These are phyloP conservation scores for Platysteira castanea DNA, from an alignment of 2,113 vertebrate genomes.

Conservation along the genomic window DNA sequence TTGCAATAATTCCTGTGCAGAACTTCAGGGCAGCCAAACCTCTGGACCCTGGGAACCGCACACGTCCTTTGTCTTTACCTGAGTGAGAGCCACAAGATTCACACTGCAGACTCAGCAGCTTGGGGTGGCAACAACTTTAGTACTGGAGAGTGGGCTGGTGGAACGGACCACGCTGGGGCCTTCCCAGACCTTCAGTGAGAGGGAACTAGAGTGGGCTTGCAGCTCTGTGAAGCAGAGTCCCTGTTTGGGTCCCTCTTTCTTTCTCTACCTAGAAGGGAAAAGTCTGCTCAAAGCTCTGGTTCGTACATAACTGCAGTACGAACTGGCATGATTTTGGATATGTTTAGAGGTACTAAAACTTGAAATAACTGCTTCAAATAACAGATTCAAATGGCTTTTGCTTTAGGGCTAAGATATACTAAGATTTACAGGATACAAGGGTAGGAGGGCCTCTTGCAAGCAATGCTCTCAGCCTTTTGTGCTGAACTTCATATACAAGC, in stretches of 20 bases:
- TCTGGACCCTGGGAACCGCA: background rate
- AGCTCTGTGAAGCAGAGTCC: background rate
- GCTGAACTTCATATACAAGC: background rate
- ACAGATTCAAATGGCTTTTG: background rate
- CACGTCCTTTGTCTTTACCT: background rate
- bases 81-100: background rate
- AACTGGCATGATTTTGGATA: background rate
- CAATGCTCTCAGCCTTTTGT: rapidly evolving
- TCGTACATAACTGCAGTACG: background rate
- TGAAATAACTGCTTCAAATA: background rate
- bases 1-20: background rate
- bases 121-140: background rate
- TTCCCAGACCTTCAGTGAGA: background rate
- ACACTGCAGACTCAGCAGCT: background rate
- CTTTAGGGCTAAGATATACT: background rate
- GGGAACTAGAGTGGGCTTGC: background rate
- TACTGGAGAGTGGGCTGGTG: background rate
- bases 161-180: background rate
- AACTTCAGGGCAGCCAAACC: background rate
- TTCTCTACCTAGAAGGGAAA: background rate
- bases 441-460: background rate
- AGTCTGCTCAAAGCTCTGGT: background rate
- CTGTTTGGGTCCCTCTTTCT: background rate
- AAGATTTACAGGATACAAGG: background rate
- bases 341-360: background rate